Conservation (phyloP, 2,797 vertebrate genomes). For the Clarias pachynema region DNA sequence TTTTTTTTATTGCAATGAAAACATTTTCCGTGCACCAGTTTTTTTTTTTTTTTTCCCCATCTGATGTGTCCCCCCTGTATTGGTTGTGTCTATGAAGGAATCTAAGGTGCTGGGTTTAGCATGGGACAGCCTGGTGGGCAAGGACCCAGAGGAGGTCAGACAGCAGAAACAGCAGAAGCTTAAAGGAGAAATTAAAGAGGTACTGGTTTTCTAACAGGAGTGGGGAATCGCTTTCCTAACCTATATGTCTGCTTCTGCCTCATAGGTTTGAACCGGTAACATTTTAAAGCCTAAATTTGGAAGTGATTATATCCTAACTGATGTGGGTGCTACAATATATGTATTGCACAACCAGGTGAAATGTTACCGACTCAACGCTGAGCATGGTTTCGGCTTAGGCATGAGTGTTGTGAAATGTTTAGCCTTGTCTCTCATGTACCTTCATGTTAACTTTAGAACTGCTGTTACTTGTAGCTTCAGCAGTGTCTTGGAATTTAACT, state of each 20-base stretch:
- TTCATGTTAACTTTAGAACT: background rate
- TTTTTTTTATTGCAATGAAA: background rate
- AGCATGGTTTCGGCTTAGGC: slow-evolving; percentile 7
- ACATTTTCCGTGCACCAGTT: background rate
- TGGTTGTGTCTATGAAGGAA: slow-evolving; percentile 58
- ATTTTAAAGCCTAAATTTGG: slow-evolving; percentile 40
- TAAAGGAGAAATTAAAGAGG: slow-evolving; percentile 63
- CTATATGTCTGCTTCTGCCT: slow-evolving; percentile 31
- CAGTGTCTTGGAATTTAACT: slow-evolving; percentile 1
- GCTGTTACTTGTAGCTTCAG: background rate
- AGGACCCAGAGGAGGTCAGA: slow-evolving; percentile 62
- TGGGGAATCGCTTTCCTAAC: slow-evolving; percentile 35
- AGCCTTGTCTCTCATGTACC: background rate
- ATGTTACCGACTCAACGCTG: slow-evolving; percentile 42
- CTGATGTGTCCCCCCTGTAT: slow-evolving; percentile 37
- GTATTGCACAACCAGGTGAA: slow-evolving; percentile 10
- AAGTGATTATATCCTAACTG: background rate
- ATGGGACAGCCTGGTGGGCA: slow-evolving; percentile 64
- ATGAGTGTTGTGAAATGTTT: background rate
- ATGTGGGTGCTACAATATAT: background rate
- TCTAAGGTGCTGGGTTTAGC: slow-evolving; percentile 63
- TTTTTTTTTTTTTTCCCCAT: background rate
- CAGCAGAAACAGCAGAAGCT: slow-evolving; percentile 64
- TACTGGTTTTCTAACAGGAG: slow-evolving; percentile 44
- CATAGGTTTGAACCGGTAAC: slow-evolving; percentile 49